A percentile compares a stretch with the other conserved stretches of the same genome.
Evolutionary conservation across 2,113 vertebrate species (phyloP).

Genomic region (Mirounga angustirostris): DNA sequence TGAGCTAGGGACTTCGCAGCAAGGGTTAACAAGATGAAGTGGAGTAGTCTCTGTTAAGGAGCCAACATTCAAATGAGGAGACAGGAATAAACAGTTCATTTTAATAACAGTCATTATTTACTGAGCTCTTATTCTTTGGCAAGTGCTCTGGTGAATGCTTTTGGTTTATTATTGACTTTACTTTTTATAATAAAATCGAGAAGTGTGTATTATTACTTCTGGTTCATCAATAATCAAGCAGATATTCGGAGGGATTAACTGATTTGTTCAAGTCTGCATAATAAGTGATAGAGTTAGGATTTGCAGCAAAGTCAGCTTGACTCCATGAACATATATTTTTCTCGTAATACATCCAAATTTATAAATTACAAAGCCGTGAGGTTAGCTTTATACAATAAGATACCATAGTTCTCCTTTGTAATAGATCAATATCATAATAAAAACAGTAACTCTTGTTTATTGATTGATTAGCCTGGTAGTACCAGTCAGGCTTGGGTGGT

Average conservation of each 20-base stretch:
- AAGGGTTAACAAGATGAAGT: background rate
- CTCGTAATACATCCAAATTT: background rate
- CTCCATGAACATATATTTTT: background rate
- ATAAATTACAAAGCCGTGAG: background rate
- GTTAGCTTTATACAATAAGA: background rate
- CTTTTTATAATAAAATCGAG: conserved; percentile 27
- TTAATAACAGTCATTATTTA: background rate
- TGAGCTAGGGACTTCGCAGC: background rate
- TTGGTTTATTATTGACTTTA: conserved; percentile 27
- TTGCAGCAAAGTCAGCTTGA: background rate
- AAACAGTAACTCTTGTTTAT: background rate
- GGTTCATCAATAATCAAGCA: conserved; percentile 15
- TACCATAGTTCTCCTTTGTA: background rate
- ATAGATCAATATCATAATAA: background rate
- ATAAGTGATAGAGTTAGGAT: background rate
- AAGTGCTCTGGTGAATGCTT: background rate
- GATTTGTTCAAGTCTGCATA: background rate
- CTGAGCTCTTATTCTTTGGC: background rate
- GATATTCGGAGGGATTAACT: conserved; percentile 30
- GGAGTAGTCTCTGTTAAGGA: background rate
- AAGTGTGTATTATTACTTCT: background rate
- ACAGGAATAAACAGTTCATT: background rate
- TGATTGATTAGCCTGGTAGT: background rate
- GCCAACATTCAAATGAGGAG: background rate
- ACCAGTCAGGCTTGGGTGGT: background rate